Base-by-base conservation (phyloP, 2,113 vertebrate species). In the Bothrops jararaca region DNA sequence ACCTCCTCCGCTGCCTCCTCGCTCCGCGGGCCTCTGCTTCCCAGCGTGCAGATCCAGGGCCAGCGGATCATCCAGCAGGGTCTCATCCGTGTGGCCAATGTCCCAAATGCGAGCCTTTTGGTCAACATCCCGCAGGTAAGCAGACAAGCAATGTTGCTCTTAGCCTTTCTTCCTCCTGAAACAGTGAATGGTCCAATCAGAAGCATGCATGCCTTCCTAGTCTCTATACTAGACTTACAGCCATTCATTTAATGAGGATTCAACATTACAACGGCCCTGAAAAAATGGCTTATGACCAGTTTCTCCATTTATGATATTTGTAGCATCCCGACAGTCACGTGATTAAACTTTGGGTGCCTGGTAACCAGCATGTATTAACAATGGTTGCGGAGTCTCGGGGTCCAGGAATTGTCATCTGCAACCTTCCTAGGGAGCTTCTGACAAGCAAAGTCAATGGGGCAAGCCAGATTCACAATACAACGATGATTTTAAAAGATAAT, bases 61-160 rank as follows among this genome's bases (percentile, higher is more conserved):
- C 99, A 99, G 97, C 96, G 99, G 29, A 99, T 99, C 95, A 99
- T 99, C 97, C 99, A 99, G 97, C 99, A 99, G 97, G 99, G 99
- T 29, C 98, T 99, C 92, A 99, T 99, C 96, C 98, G 99, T 0
- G 99, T 99, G 26, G 98, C 99, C 97, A 99, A 98, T 1, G 99
- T 99, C 56, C 97, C 98, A 96, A 99, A 97, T 93, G 97, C 98
- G 92, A 98, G 98, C 94, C 97, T 99, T 95, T 98, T 99, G 1
- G 99, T 99, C 96, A 99, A 98, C 95, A 99, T 99, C 97, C 98
- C 98, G 0, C 96, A 98, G 94, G 98, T 99, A 93, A 98, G 99
- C 29, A 1, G 74, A 18, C 74, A 80, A 50, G 69, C 34, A 20
- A 0, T 1, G 29, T 34, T 74, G 45, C 10, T 26, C 42, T 0